Percentiles rank a stretch among this genome's conserved stretches.
phyloP scores from a whole-genome alignment of 2,113 vertebrate species.

The Motacilla tschutschensis region DNA sequence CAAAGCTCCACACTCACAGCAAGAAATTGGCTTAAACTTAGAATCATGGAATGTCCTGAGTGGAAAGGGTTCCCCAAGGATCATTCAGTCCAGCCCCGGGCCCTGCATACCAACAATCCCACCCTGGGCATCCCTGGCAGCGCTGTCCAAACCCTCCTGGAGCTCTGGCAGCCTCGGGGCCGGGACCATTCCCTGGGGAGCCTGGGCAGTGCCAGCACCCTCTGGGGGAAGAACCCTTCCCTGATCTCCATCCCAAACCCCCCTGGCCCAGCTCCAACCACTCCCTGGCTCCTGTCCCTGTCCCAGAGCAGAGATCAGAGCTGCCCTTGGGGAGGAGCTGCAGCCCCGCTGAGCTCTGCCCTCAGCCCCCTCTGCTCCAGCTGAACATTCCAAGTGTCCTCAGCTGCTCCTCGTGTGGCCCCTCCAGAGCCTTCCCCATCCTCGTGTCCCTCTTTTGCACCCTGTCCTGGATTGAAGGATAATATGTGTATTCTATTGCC shows the following conservation, averaged over 20 bases:
- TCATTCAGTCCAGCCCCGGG: fast-evolving
- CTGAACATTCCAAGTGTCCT: background rate
- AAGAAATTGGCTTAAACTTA: background rate
- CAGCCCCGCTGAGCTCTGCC: background rate
- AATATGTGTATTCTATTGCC: background rate
- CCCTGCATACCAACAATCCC: background rate
- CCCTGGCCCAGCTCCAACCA: background rate
- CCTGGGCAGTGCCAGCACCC: background rate
- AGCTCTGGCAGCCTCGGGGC: background rate
- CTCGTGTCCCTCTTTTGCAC: background rate
- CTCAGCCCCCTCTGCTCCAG: background rate
- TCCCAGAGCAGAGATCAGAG: background rate
- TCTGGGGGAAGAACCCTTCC: too few relatives aligned
- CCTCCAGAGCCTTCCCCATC: background rate
- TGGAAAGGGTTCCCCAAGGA: background rate
- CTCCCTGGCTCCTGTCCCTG: background rate
- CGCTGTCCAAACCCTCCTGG: fast-evolving
- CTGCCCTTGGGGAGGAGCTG: background rate
- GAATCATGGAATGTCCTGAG: background rate
- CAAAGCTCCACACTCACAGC: background rate
- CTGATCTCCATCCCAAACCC: fast-evolving
- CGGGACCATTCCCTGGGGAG: background rate
- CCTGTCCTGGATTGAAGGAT: background rate
- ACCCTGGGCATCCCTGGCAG: background rate
- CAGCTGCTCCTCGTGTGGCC: background rate